These are phyloP conservation scores for Rotaria magnacalcarata DNA, from an alignment of 2,888 invertebrate species.

Conservation along the genomic window DNA sequence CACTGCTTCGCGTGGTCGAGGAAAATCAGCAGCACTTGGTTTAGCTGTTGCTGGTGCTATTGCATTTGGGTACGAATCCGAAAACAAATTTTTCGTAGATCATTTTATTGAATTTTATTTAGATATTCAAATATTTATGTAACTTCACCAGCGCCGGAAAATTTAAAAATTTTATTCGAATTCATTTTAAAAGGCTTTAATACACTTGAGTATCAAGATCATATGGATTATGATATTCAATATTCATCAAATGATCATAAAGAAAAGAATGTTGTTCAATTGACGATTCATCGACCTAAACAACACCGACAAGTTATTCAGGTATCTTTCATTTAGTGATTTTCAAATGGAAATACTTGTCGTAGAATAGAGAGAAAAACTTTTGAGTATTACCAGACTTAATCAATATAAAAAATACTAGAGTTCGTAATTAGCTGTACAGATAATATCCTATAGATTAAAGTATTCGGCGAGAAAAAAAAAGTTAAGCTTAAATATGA, in stretches of 20 bases:
- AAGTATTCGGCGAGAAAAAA: too few species aligned
- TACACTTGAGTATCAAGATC: constrained; percentile 84
- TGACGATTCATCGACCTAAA: constrained; percentile 73
- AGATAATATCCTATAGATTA: too few species aligned
- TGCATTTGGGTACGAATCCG: constrained; percentile 58
- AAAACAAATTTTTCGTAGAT: neutral
- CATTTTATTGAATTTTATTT: constrained; percentile 65
- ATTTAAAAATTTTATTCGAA: constrained; percentile 91
- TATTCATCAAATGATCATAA: constrained; percentile 77
- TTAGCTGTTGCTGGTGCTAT: constrained; percentile 72
- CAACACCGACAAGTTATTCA: constrained; percentile 88
- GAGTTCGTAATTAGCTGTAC: too few species aligned
- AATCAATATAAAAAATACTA: too few species aligned
- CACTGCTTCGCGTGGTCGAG: constrained; percentile 91
- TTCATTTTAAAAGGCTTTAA: constrained; percentile 92
- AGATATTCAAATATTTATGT: constrained; percentile 80
- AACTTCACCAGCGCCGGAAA: constrained; percentile 94
- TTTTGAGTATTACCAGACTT: too few species aligned
- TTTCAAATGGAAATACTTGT: neutral
- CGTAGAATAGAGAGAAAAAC: too few species aligned
- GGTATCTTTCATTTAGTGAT: constrained; percentile 61
- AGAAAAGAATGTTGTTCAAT: constrained; percentile 79
- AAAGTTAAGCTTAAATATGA: too few species aligned
- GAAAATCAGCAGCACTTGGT: constrained; percentile 94
- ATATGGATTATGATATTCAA: constrained; percentile 85